phyloP scores from a whole-genome alignment of 2,113 vertebrate genomes.

The Apistogramma diplotaenia region DNA sequence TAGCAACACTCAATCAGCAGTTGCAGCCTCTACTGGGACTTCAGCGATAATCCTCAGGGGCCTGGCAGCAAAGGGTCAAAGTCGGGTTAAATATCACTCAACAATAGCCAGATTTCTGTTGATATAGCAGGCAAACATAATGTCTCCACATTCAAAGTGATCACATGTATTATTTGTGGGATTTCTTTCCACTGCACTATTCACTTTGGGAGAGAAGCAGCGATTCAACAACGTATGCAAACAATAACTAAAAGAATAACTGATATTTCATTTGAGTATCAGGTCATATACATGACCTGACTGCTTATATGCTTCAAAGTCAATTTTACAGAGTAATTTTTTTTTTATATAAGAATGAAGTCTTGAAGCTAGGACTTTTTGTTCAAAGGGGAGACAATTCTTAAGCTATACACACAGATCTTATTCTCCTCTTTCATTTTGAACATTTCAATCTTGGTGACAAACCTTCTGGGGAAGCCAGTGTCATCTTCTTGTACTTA shows the following conservation, averaged over 20 bases:
- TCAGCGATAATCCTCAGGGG: conserved; percentile 28
- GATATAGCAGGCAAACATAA: background rate
- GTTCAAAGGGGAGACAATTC: background rate
- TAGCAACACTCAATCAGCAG: conserved; percentile 50
- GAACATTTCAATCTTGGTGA: background rate
- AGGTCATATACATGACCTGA: background rate
- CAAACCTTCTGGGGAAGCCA: conserved; percentile 31
- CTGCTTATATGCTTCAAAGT: background rate
- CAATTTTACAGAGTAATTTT: background rate
- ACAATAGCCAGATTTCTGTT: background rate
- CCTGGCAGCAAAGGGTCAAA: conserved; percentile 30
- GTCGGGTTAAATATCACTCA: conserved; percentile 36
- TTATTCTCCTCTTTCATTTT: background rate
- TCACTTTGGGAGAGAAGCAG: background rate
- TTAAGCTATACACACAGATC: background rate
- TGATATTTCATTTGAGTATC: background rate
- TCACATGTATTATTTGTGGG: background rate
- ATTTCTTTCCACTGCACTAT: background rate
- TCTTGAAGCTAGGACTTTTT: background rate
- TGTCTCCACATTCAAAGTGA: background rate
- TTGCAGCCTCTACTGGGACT: conserved; percentile 21
- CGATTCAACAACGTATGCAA: background rate
- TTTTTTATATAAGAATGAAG: background rate
- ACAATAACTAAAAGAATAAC: background rate
- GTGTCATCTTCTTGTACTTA: background rate